A percentile compares a stretch with the other conserved stretches of the same genome.
Evolutionary conservation across 2,888 invertebrate genomes (phyloP).

Genomic region (Latrodectus elegans): DNA sequence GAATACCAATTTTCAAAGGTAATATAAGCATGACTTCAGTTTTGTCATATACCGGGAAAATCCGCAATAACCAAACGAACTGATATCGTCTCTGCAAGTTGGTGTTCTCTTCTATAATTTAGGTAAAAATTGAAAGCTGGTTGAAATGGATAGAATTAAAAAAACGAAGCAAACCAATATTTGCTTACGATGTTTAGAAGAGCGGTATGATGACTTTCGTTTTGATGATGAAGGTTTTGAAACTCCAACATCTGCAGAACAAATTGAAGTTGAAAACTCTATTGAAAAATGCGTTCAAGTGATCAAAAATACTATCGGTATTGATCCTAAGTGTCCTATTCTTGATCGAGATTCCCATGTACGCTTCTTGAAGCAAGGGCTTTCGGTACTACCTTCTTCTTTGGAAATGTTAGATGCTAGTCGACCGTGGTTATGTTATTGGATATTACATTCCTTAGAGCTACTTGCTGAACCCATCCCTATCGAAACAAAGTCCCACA

Average conservation of each 20-base stretch:
- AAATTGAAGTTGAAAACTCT: conserved; percentile 64
- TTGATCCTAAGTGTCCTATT: conserved; percentile 35
- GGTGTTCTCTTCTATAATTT: too few relatives aligned
- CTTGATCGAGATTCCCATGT: conserved; percentile 59
- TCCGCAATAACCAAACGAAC: too few relatives aligned
- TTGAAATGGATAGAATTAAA: neutral
- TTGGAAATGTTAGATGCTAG: conserved; percentile 87
- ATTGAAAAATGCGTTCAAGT: conserved; percentile 61
- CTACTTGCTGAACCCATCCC: conserved; percentile 82
- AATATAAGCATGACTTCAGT: too few relatives aligned
- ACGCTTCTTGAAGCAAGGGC: conserved; percentile 65
- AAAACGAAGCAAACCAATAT: neutral
- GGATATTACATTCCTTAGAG: conserved; percentile 93
- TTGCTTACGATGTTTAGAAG: conserved; percentile 18
- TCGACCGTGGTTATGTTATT: conserved; percentile 97
- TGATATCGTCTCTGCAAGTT: too few relatives aligned
- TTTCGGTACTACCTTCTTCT: conserved; percentile 51
- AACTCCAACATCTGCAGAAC: conserved; percentile 59
- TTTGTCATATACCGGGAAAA: too few relatives aligned
- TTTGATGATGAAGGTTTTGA: conserved; percentile 52
- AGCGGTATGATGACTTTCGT: conserved; percentile 18
- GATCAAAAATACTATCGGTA: conserved; percentile 18
- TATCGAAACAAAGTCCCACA: conserved; percentile 74
- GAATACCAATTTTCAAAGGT: too few relatives aligned
- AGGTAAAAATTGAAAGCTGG: too few relatives aligned